Evolutionary conservation across 2,888 invertebrate species (phyloP).

Genomic region (Patella pellucida): DNA sequence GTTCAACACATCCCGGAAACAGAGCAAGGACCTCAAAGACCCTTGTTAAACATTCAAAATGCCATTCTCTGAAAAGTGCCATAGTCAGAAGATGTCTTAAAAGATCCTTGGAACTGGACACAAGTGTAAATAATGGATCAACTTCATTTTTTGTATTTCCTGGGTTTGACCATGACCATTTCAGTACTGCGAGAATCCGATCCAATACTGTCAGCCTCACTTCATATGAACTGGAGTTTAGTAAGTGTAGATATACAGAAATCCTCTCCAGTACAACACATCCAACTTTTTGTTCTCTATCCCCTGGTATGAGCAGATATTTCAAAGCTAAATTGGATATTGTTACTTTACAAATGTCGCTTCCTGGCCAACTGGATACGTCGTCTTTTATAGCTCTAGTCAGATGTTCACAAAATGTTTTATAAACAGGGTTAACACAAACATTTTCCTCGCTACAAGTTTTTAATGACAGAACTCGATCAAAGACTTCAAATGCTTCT

Average conservation of each 20-base stretch:
- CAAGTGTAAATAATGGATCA: not conserved
- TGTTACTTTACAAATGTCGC: not conserved
- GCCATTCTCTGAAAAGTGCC: constrained; percentile 33
- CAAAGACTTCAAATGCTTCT: not conserved
- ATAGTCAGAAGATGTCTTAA: constrained; percentile 36
- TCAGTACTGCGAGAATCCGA: constrained; percentile 5
- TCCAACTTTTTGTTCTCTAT: not conserved
- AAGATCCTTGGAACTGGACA: constrained; percentile 15
- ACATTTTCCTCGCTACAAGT: not conserved
- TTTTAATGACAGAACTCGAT: not conserved
- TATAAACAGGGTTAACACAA: not conserved
- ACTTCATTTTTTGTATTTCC: not conserved
- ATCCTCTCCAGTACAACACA: not conserved
- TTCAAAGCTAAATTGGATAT: not conserved
- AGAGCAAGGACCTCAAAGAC: constrained; percentile 23
- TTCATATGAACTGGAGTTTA: constrained; percentile 35
- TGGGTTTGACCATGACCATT: not conserved
- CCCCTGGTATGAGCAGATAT: not conserved
- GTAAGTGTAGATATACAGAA: not conserved
- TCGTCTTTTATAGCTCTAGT: not conserved
- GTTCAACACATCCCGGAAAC: not conserved
- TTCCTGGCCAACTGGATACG: not conserved
- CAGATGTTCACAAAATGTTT: not conserved
- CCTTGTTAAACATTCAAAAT: constrained; percentile 45
- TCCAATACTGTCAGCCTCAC: constrained; percentile 33